Evolutionary conservation across 1,140 invertebrate species (phyloP), one percentile per base, ranked within the genome.

Genomic region (Diplogasteroides magnus): DNA sequence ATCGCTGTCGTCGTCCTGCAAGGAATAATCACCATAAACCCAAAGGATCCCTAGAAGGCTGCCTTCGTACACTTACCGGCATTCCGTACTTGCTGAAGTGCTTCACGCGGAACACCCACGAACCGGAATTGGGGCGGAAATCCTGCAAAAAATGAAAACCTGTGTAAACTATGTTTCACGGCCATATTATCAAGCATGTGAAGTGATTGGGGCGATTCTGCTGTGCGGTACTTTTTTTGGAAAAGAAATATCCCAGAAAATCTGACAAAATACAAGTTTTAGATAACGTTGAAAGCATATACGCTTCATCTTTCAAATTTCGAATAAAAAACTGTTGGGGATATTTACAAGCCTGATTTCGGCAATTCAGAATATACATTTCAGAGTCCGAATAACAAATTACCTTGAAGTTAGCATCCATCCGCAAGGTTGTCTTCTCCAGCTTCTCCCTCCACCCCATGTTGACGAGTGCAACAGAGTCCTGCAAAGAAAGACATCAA

Each of bases 71-170:
- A 77, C 95, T 93, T 67, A 90, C 89, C 6, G 60, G 23, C 28
- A 96, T 84, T 1, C 92, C 93, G 84, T 98, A 97, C 82, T 97
- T 97, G 0, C 93, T 96, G 84, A 97, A 98, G 85, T 97, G 94
- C 71, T 70, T 79, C 74, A 90, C 90, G 82, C 90, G 90, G 83
- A 89, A 89, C 57, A 88, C 93, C 95, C 95, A 98, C 25, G 92
- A 94, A 11, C 96, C 96, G 55, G 92, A 96, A 81, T 92, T 90
- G 0, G 94, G 91, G 0, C 91, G 86, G 83, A 98, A 98, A 79
- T 98, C 94, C 37, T 48, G 37, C 37, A 19, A 48, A 48, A 48
- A 48, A 48, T 6, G 19, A 11, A 48, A 48, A 48, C 19, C 19
- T 48, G 19, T 11, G 19, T 11, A 48, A 48, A 48, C 37, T 11